phyloP scores from a whole-genome alignment of 2,797 vertebrate genomes.

The Choloepus didactylus region DNA sequence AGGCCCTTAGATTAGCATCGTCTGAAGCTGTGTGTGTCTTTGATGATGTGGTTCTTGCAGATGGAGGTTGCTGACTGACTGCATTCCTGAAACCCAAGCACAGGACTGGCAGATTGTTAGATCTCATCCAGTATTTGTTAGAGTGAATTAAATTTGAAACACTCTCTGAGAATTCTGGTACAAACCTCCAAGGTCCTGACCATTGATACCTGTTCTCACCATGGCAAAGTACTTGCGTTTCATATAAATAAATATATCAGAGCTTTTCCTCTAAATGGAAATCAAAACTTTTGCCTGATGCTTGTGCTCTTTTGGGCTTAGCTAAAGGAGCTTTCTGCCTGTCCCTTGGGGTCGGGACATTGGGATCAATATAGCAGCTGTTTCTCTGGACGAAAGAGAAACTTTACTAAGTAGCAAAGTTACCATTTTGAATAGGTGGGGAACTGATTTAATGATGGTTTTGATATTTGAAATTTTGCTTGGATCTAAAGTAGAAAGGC shows the following conservation, averaged over 20 bases:
- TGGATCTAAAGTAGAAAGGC: not conserved
- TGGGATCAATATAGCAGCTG: too few species aligned
- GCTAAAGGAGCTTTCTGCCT: not conserved
- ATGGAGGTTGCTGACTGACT: not conserved
- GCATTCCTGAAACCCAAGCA: not conserved
- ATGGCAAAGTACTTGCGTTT: not conserved
- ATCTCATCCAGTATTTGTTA: constrained; percentile 51
- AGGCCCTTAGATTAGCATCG: not conserved
- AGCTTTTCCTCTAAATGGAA: not conserved
- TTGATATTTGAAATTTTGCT: not conserved
- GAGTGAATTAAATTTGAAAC: constrained; percentile 59
- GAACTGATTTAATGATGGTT: not conserved
- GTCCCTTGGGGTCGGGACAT: not conserved
- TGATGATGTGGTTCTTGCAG: not conserved
- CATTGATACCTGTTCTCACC: not conserved
- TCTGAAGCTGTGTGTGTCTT: not conserved
- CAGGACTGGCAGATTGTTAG: constrained; percentile 17
- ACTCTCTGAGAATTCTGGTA: not conserved
- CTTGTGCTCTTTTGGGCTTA: not conserved
- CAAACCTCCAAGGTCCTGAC: not conserved
- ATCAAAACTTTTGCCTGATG: not conserved
- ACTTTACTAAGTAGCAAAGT: not conserved
- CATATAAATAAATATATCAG: not conserved
- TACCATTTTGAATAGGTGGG: not conserved
- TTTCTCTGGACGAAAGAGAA: not conserved